Evolutionary conservation across 2,888 invertebrate species (phyloP).

Genomic region (Leptinotarsa tumamoca): DNA sequence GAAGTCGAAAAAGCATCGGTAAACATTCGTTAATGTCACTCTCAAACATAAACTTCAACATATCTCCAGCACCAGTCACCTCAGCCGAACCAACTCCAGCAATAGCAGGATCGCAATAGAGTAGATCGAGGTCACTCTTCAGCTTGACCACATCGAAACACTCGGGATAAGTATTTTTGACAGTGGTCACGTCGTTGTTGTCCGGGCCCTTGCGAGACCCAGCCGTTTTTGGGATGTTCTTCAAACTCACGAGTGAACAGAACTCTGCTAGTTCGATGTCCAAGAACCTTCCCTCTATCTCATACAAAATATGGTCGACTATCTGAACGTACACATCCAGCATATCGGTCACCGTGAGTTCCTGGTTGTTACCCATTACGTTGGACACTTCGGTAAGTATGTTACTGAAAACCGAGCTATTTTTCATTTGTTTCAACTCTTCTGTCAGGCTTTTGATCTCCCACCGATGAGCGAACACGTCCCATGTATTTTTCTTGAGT

Average conservation of each 20-base stretch:
- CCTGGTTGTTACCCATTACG: not conserved
- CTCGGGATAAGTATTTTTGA: constrained; percentile 31
- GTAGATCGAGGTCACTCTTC: constrained; percentile 28
- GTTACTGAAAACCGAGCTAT: constrained; percentile 9
- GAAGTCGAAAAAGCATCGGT: constrained; percentile 31
- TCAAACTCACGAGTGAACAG: constrained; percentile 24
- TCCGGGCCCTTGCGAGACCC: constrained; percentile 8
- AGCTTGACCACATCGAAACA: constrained; percentile 29
- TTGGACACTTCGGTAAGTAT: constrained; percentile 6
- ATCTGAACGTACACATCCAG: constrained; percentile 26
- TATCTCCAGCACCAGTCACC: constrained; percentile 17
- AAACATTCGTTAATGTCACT: constrained; percentile 25
- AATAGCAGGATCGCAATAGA: constrained; percentile 30
- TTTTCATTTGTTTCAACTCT: constrained; percentile 19
- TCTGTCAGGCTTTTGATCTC: constrained; percentile 22
- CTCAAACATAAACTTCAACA: constrained; percentile 31
- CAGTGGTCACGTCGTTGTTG: constrained; percentile 5
- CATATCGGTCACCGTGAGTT: constrained; percentile 3
- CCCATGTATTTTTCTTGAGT: constrained; percentile 17
- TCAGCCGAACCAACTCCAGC: constrained; percentile 26
- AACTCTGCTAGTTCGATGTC: constrained; percentile 35
- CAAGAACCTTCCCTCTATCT: constrained; percentile 28
- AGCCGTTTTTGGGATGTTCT: not conserved
- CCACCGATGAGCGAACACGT: not conserved
- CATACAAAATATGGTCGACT: constrained; percentile 30